These are phyloP conservation scores for Lasiurus cinereus DNA, from an alignment of 2,113 vertebrate genomes.

Conservation along the genomic window DNA sequence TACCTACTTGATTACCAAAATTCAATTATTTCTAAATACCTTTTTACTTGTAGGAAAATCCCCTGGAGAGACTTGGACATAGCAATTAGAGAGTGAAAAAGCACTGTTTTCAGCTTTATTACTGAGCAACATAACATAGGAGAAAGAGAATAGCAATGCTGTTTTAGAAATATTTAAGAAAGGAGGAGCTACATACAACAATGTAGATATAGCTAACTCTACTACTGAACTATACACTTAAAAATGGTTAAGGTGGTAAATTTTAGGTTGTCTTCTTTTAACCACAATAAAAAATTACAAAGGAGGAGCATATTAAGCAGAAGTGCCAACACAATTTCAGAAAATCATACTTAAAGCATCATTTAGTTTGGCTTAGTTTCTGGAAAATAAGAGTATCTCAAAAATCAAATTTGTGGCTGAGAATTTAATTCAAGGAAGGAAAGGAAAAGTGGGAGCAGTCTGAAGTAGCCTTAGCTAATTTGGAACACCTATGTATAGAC, in stretches of 20 bases:
- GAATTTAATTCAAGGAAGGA: constrained; percentile 3
- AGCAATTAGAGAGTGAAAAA: neutral
- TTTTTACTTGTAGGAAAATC: constrained; percentile 45
- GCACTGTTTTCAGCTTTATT: constrained; percentile 21
- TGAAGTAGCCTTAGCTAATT: neutral
- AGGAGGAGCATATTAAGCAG: neutral
- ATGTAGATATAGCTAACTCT: neutral
- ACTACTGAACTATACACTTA: neutral
- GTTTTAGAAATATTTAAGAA: constrained; percentile 40
- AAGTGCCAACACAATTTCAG: constrained; percentile 52
- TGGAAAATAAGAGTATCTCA: constrained; percentile 42
- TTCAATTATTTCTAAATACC: constrained; percentile 5
- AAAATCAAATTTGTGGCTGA: constrained; percentile 31
- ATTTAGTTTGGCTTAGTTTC: constrained; percentile 57
- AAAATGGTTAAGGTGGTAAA: constrained; percentile 48
- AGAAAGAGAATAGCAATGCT: neutral
- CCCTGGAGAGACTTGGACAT: constrained; percentile 23
- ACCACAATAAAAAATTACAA: constrained; percentile 25
- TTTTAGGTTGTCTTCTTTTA: constrained; percentile 1
- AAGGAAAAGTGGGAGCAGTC: neutral
- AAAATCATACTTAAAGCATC: constrained; percentile 10
- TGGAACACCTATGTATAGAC: neutral
- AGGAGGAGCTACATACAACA: constrained; percentile 22
- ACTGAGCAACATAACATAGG: neutral
- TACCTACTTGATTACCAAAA: neutral